These are phyloP conservation scores for Lepidotrigona ventralis DNA, from an alignment of 1,140 invertebrate genomes.

Conservation along the genomic window DNA sequence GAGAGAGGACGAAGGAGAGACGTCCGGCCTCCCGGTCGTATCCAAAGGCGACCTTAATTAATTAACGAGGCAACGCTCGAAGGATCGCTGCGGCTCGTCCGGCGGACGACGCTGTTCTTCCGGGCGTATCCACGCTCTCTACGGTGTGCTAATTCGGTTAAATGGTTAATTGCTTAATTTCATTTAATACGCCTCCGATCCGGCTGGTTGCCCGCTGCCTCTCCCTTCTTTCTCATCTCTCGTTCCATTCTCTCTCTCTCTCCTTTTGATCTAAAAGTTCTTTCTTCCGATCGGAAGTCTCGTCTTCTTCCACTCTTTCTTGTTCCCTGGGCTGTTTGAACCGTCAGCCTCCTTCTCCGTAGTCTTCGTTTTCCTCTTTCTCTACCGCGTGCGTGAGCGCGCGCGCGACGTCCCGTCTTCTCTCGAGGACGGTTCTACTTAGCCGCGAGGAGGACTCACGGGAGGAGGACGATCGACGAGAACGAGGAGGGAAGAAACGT, in stretches of 20 bases:
- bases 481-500: constrained; percentile 43
- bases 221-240: background rate
- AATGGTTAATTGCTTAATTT: constrained; percentile 77
- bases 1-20: background rate
- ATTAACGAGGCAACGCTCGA: constrained; percentile 61
- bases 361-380: constrained; percentile 9
- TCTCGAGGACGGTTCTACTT: constrained; percentile 52
- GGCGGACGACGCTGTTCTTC: constrained; percentile 53
- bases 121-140: constrained; percentile 61
- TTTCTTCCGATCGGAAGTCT: constrained; percentile 20
- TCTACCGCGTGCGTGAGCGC: constrained; percentile 9
- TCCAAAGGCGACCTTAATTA: constrained; percentile 60
- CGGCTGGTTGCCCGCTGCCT: constrained; percentile 52
- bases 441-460: constrained; percentile 43
- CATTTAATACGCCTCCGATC: constrained; percentile 71
- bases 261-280: constrained; percentile 1
- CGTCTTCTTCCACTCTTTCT: constrained; percentile 23
- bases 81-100: constrained; percentile 48
- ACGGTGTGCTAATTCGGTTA: constrained; percentile 74
- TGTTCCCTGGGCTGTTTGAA: constrained; percentile 5
- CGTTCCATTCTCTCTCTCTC: background rate
- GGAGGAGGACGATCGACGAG: constrained; percentile 53
- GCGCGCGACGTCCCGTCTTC: constrained; percentile 20
- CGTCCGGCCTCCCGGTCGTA: constrained; percentile 15
- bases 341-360: background rate